A percentile compares a stretch with the other conserved stretches of the same genome.
These are phyloP conservation scores for Eclectus roratus DNA, from an alignment of 2,113 vertebrate species.

Conservation along the genomic window DNA sequence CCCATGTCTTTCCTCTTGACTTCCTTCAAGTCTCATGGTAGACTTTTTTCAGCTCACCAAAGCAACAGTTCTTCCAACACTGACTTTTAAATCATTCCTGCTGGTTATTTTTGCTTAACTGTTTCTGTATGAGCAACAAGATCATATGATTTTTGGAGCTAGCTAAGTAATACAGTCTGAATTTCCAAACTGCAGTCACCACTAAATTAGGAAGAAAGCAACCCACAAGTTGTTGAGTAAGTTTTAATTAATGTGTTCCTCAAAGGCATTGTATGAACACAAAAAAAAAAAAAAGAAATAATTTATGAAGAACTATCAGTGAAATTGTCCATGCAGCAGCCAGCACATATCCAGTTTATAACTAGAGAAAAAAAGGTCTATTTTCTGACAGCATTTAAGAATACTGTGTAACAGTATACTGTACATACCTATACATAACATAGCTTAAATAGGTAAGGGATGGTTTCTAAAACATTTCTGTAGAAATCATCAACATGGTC, in stretches of 20 bases:
- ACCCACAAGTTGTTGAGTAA: not conserved
- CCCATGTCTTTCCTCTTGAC: not conserved
- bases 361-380: not conserved
- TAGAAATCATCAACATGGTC: not conserved
- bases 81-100: not conserved
- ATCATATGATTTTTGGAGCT: conserved; percentile 37
- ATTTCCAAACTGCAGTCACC: not conserved
- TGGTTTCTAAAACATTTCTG: not conserved
- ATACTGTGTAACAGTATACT: not conserved
- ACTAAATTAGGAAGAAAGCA: not conserved
- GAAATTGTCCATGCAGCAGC: not conserved
- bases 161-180: not conserved
- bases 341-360: not conserved
- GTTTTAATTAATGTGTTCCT: conserved; percentile 2
- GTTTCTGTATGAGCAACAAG: conserved; percentile 24
- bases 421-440: not conserved
- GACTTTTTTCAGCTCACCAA: not conserved
- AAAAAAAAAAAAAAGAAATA: not conserved
- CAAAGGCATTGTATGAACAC: not conserved
- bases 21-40: not conserved
- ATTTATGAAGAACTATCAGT: not conserved
- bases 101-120: conserved; percentile 36
- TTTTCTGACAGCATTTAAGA: not conserved
- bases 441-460: not conserved
- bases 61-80: not conserved